Percentiles rank a stretch among this genome's conserved stretches.
phyloP scores from a whole-genome alignment of 35 echinoderm and acorn worm genomes.

The Heliocidaris erythrogramma region DNA sequence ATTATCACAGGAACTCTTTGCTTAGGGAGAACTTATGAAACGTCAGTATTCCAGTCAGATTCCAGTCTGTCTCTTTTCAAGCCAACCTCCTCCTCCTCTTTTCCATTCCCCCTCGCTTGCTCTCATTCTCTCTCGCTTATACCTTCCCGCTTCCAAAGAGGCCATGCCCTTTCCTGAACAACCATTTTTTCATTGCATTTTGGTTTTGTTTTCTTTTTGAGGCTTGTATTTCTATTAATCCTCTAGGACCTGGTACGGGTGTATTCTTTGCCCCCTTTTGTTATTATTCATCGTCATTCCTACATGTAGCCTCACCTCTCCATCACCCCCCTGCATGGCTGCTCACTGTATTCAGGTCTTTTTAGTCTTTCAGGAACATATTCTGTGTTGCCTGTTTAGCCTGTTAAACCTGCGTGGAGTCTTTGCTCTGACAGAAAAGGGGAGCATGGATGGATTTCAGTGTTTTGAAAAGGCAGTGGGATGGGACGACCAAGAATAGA shows the following conservation, averaged over 20 bases:
- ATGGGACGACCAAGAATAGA: not conserved
- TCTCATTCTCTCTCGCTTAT: too few species aligned
- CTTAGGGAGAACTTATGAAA: slow-evolving; percentile 1
- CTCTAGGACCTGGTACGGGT: not conserved
- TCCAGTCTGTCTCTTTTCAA: not conserved
- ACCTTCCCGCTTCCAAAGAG: not conserved
- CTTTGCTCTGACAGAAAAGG: not conserved
- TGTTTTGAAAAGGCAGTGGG: not conserved
- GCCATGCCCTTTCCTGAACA: not conserved
- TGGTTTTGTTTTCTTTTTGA: not conserved
- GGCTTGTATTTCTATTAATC: not conserved
- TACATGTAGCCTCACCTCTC: not conserved
- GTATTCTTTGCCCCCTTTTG: not conserved
- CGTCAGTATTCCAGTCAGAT: not conserved
- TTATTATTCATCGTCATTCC: not conserved
- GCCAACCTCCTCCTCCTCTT: not conserved
- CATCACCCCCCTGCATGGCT: not conserved
- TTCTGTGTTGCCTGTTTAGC: not conserved
- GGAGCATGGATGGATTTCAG: not conserved
- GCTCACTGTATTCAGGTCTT: not conserved
- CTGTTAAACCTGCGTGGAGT: not conserved
- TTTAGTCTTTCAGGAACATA: not conserved
- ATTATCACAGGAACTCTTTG: slow-evolving; percentile 1
- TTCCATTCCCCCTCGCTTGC: not conserved
- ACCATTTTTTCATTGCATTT: not conserved